A percentile compares a stretch with the other conserved stretches of the same genome.
These are phyloP conservation scores for Temnothorax nylanderi DNA, from an alignment of 1,140 invertebrate genomes.

Conservation along the genomic window DNA sequence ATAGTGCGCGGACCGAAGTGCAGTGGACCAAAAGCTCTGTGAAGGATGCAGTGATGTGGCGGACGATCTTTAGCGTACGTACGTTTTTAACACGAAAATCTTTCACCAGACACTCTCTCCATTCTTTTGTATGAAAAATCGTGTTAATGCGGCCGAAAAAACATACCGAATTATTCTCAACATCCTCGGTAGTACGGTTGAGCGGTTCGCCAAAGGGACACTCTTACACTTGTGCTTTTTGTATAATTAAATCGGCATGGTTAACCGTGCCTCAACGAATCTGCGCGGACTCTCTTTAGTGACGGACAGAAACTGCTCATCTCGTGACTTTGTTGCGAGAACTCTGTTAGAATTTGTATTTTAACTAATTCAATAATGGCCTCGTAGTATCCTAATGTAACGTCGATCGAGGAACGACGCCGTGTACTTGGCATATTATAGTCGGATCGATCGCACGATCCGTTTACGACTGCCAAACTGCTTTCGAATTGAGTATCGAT, in stretches of 20 bases:
- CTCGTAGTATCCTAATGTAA: slow-evolving; percentile 21
- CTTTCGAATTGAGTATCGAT: slow-evolving; percentile 45
- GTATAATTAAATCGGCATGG: slow-evolving; percentile 27
- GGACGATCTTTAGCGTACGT: slow-evolving; percentile 59
- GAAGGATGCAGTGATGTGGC: slow-evolving; percentile 47
- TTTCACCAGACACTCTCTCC: slow-evolving; percentile 8
- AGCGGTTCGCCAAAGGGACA: not conserved
- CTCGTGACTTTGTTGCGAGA: slow-evolving; percentile 7
- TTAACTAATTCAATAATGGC: slow-evolving; percentile 25
- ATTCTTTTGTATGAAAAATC: slow-evolving; percentile 41
- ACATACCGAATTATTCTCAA: not conserved
- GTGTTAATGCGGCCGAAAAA: slow-evolving; percentile 20
- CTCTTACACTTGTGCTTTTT: slow-evolving; percentile 29
- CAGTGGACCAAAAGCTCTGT: slow-evolving; percentile 44
- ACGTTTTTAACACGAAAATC: slow-evolving; percentile 66
- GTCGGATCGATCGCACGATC: not conserved
- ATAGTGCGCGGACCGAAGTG: slow-evolving; percentile 52
- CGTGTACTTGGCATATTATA: not conserved
- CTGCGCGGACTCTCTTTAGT: not conserved
- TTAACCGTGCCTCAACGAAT: slow-evolving; percentile 45
- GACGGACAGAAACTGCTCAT: slow-evolving; percentile 16
- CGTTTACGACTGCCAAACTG: not conserved
- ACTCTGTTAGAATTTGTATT: slow-evolving; percentile 32
- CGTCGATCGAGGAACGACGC: not conserved
- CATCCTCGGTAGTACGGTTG: not conserved